phyloP scores from a whole-genome alignment of 1,140 invertebrate genomes.

The Aporrectodea caliginosa region DNA sequence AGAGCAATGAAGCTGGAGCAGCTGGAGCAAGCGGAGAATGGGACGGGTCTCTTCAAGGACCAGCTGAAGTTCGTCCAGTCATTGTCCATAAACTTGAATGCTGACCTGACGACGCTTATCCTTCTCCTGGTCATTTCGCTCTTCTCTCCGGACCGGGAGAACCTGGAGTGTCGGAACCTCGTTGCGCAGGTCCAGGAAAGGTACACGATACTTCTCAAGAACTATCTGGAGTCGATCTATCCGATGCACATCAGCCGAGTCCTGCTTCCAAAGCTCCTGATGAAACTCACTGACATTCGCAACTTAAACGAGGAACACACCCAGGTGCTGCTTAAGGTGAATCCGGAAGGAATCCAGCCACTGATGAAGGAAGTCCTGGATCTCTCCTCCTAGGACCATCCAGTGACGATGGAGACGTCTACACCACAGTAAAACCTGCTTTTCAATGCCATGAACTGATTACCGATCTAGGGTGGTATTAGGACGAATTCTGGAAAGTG shows the following conservation, averaged over 20 bases:
- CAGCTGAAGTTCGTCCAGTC: conserved; percentile 58
- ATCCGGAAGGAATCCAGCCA: conserved; percentile 54
- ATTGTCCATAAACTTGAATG: conserved; percentile 54
- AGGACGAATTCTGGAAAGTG: too few relatives aligned
- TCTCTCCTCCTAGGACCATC: conserved; percentile 9
- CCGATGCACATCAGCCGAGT: conserved; percentile 48
- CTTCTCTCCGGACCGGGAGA: conserved; percentile 58
- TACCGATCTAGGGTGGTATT: too few relatives aligned
- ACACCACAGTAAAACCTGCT: too few relatives aligned
- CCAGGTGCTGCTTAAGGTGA: conserved; percentile 57
- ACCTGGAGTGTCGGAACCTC: conserved; percentile 50
- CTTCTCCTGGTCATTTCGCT: conserved; percentile 58
- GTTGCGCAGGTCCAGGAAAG: conserved; percentile 57
- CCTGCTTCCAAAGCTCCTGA: conserved; percentile 58
- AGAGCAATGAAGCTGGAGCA: conserved; percentile 51
- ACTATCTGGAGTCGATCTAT: conserved; percentile 58
- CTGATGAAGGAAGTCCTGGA: conserved; percentile 56
- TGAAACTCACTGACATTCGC: conserved; percentile 59
- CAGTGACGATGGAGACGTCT: too few relatives aligned
- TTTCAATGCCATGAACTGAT: too few relatives aligned
- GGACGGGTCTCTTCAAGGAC: conserved; percentile 55
- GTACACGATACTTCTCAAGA: conserved; percentile 56
- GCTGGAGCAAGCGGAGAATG: conserved; percentile 37
- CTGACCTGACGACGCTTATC: conserved; percentile 58
- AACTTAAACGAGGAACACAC: conserved; percentile 60